Evolutionary conservation across 2,888 invertebrate genomes (phyloP).

Genomic region (Craniophora ligustri): DNA sequence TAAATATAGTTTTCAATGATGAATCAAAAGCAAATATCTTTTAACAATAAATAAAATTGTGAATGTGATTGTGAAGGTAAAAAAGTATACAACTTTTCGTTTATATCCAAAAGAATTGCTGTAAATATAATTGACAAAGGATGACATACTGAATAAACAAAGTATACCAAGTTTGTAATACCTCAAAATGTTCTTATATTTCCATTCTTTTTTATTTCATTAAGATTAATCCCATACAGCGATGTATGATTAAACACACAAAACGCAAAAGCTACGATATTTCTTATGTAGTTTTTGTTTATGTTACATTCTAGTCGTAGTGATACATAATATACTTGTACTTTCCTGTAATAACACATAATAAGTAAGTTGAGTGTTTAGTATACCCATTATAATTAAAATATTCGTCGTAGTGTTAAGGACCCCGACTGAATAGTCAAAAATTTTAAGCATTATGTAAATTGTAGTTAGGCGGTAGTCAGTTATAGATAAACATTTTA

Average conservation of each 20-base stretch:
- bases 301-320: constrained; percentile 39
- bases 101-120: no score
- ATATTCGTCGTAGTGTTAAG: constrained; percentile 77
- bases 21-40: no score
- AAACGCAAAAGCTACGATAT: constrained; percentile 12
- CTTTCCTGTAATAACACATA: constrained; percentile 41
- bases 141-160: constrained; percentile 28
- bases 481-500: constrained; percentile 70
- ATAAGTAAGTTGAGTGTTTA: constrained; percentile 50
- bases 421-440: constrained; percentile 88
- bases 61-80: no score
- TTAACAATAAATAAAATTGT: no score
- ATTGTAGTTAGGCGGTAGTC: constrained; percentile 71
- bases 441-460: constrained; percentile 82
- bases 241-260: constrained; percentile 11
- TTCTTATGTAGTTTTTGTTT: constrained; percentile 31
- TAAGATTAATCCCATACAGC: constrained; percentile 24
- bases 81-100: no score
- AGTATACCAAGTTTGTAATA: constrained; percentile 15
- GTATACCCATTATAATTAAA: constrained; percentile 55
- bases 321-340: constrained; percentile 30
- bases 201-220: constrained; percentile 18
- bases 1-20: no score
- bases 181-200: constrained; percentile 24
- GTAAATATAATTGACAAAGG: constrained; percentile 47